Base-by-base conservation (phyloP, 2,113 vertebrate species). In the Entelurus aequoreus region DNA sequence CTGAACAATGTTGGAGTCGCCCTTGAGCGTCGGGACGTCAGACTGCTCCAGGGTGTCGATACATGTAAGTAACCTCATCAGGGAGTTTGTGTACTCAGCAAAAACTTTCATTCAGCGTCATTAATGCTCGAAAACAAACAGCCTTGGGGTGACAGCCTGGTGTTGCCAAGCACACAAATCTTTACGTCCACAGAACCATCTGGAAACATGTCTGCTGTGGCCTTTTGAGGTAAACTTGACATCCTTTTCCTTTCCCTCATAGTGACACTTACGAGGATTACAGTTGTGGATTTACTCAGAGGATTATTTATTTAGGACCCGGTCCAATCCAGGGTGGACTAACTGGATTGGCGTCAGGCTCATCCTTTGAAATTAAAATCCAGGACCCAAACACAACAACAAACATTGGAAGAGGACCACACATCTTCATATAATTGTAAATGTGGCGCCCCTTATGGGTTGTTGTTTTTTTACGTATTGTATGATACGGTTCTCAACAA, bases 31-130 rank as follows among this genome's bases (percentile, higher is more conserved):
- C n/a, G 14, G 60, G 64, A 66, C 54, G 50, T 54, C 3, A 11
- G 12, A 67, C 66, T 40, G 66, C 66, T 79, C 62, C 74, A 65
- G 62, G n/a, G 54, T 76, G 76, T 62, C 48, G 54, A 53, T 35
- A 38, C 60, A 68, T 73, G 65, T 76, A 78, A 77, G 65, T 76
- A 78, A 77, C 72, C 66, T 74, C 69, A 75, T 57, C 69, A 21
- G 59, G 49, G 53, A 60, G 57, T 55, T 12, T 63, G 68, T 78
- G 71, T 59, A 61, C 75, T 77, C 79, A 68, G 70, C 72, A 66
- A 78, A 46, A 76, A 48, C 61, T 42, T 50, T 48, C 38, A 19
- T 28, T 40, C 19, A 52, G 61, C 66, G 72, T 73, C 83, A 81
- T 81, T 78, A 83, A 62, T 40, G 9, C 21, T 53, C 38, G 46